Evolutionary conservation across 2,797 vertebrate genomes (phyloP).

Genomic region (Onychomys torridus): DNA sequence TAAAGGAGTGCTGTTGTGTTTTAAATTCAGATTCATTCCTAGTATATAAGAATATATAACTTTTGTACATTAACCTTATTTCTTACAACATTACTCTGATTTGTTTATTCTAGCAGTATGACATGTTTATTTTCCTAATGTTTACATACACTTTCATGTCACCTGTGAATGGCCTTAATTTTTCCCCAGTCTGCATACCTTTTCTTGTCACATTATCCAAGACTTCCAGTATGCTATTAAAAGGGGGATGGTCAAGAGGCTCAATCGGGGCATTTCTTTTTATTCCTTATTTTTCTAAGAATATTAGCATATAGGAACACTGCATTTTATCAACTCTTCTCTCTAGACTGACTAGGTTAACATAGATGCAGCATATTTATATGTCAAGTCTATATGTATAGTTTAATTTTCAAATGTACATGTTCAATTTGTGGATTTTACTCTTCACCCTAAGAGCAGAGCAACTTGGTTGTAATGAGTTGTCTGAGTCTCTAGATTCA

Average conservation of each 20-base stretch:
- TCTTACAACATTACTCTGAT: not conserved
- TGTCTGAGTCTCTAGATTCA: not conserved
- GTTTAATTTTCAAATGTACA: conserved; percentile 10
- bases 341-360: not conserved
- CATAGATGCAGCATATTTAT: not conserved
- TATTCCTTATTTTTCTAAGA: conserved; percentile 36
- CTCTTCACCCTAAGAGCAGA: not conserved
- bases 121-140: not conserved
- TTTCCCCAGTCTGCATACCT: not conserved
- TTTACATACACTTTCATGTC: not conserved
- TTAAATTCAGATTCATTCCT: conserved; percentile 41
- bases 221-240: not conserved
- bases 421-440: conserved; percentile 27
- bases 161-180: not conserved
- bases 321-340: conserved; percentile 48
- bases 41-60: not conserved
- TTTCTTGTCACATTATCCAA: not conserved
- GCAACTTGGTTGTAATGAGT: not conserved
- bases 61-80: not conserved
- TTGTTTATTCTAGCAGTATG: not conserved
- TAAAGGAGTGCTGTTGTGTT: not conserved
- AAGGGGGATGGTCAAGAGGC: not conserved
- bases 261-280: conserved; percentile 11
- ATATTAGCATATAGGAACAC: conserved; percentile 1
- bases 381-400: not conserved